Evolutionary conservation across 2,797 vertebrate genomes (phyloP).

Genomic region (Sebastes diploproa): DNA sequence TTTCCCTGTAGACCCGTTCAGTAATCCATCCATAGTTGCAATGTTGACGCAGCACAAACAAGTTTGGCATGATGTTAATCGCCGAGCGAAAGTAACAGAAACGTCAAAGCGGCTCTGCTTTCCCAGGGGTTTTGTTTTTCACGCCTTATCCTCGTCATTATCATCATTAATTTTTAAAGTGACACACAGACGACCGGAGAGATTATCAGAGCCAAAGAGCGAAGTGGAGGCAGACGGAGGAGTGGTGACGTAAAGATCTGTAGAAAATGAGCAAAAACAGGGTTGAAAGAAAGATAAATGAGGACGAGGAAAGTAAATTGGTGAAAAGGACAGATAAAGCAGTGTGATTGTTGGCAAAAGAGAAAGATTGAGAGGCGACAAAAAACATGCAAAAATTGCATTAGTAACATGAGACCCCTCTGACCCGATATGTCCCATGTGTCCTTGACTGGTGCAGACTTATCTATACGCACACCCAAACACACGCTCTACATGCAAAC

Average conservation of each 20-base stretch:
- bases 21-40: not conserved
- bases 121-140: slow-evolving; percentile 10
- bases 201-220: not conserved
- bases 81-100: not conserved
- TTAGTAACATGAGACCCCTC: not conserved
- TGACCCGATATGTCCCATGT: not conserved
- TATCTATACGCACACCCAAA: slow-evolving; percentile 20
- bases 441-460: slow-evolving; percentile 23
- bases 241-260: not conserved
- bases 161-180: slow-evolving; percentile 10
- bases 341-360: not conserved
- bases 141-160: not conserved
- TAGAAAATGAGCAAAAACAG: not conserved
- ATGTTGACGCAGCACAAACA: not conserved
- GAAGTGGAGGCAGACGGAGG: not conserved
- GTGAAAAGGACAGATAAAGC: not conserved
- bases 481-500: slow-evolving; percentile 7
- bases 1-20: not conserved
- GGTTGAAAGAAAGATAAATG: not conserved
- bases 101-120: not conserved
- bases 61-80: not conserved
- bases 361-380: not conserved
- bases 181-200: not conserved
- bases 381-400: not conserved
- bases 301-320: not conserved